These are phyloP conservation scores for Puffinus mauretanicus DNA, from an alignment of 2,113 vertebrate genomes.

Conservation along the genomic window DNA sequence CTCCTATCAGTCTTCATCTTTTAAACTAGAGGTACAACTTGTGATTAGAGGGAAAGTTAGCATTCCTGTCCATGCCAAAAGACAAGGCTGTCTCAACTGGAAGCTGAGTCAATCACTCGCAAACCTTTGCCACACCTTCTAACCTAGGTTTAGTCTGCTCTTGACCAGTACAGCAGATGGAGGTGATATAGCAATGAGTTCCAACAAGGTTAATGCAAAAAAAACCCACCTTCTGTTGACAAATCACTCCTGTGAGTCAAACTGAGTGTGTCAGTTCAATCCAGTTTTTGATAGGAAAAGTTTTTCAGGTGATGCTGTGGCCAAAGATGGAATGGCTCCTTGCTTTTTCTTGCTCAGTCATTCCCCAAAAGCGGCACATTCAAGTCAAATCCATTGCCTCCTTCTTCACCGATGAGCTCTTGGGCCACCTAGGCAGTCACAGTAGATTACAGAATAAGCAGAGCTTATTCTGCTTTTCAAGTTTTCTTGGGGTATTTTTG, in stretches of 20 bases:
- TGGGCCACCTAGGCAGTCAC: background rate
- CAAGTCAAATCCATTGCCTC: background rate
- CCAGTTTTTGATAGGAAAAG: background rate
- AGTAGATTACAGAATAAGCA: background rate
- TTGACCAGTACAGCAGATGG: background rate
- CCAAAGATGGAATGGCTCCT: accelerated
- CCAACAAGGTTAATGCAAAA: background rate
- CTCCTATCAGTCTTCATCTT: background rate
- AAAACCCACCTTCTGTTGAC: background rate
- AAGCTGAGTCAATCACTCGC: background rate
- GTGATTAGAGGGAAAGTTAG: background rate
- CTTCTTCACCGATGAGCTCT: background rate
- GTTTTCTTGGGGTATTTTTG: background rate
- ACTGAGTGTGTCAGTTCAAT: background rate
- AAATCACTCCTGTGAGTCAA: background rate
- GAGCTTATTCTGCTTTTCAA: background rate
- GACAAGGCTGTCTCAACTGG: background rate
- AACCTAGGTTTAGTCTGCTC: background rate
- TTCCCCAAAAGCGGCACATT: background rate
- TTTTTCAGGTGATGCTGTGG: background rate
- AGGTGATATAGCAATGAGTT: background rate
- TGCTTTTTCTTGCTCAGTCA: background rate
- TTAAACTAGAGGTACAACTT: background rate
- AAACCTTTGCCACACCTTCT: background rate
- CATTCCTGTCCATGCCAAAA: background rate